A percentile compares a stretch with the other conserved stretches of the same genome.
These are phyloP conservation scores for Drosophila nigromelanica DNA, from an alignment of 1,140 invertebrate species.

Conservation along the genomic window DNA sequence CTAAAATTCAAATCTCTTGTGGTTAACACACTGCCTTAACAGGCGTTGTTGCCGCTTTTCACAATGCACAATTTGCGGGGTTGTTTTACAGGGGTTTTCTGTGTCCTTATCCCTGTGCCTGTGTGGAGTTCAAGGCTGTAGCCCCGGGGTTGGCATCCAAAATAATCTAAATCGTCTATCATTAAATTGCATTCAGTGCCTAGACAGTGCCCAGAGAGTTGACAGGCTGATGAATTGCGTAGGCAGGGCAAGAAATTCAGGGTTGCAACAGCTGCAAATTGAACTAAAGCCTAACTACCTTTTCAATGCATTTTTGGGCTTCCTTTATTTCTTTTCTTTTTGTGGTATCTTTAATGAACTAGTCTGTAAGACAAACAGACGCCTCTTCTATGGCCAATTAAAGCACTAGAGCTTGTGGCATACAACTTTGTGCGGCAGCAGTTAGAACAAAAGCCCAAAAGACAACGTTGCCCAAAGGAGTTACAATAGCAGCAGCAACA, in stretches of 20 bases:
- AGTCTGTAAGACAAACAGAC: constrained; percentile 20
- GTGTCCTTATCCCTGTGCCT: background rate
- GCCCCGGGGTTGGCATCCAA: constrained; percentile 18
- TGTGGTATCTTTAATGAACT: constrained; percentile 22
- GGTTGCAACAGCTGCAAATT: background rate
- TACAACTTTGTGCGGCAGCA: constrained; percentile 38
- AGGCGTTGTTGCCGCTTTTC: constrained; percentile 58
- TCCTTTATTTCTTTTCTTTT: background rate
- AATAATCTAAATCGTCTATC: constrained; percentile 45
- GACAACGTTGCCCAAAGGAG: constrained; percentile 35
- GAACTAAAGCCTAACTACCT: background rate
- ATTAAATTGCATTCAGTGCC: constrained; percentile 70
- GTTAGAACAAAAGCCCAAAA: constrained; percentile 60
- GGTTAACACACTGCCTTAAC: constrained; percentile 46
- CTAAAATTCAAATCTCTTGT: constrained; percentile 78
- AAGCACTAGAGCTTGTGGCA: constrained; percentile 10
- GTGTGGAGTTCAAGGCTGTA: constrained; percentile 59
- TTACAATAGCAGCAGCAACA: constrained; percentile 18
- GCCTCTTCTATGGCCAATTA: constrained; percentile 40
- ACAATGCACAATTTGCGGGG: constrained; percentile 66
- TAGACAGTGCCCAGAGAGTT: constrained; percentile 13
- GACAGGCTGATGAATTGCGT: constrained; percentile 22
- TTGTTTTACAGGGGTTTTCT: constrained; percentile 37
- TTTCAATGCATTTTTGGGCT: background rate
- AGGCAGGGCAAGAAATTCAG: background rate